A percentile compares a stretch with the other conserved stretches of the same genome.
These are phyloP conservation scores for Furcula furcula DNA, from an alignment of 2,888 invertebrate species.

Conservation along the genomic window DNA sequence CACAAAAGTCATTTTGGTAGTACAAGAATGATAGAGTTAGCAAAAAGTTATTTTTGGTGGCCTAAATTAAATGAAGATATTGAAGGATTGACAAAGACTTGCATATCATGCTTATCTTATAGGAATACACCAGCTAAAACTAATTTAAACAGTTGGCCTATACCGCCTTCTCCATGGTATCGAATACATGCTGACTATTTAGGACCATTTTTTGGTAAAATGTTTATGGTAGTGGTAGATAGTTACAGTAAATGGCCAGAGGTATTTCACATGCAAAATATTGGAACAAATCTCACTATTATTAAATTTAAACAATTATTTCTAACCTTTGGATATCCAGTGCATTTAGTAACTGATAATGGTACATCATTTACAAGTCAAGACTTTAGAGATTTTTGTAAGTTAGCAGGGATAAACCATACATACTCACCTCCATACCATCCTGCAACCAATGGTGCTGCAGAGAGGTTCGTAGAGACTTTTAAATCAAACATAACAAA, in stretches of 20 bases:
- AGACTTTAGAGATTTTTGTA: no score
- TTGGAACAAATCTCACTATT: conserved; percentile 6
- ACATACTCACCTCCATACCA: no score
- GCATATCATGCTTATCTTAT: neutral
- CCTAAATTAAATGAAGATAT: conserved; percentile 1
- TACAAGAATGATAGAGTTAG: neutral
- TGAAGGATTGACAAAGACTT: neutral
- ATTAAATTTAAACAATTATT: conserved; percentile 16
- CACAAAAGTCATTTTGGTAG: neutral
- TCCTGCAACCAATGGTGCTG: no score
- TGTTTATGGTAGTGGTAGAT: conserved; percentile 13
- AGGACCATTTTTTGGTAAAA: conserved; percentile 18
- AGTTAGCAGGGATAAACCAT: no score
- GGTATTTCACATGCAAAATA: conserved; percentile 8
- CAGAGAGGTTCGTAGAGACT: no score
- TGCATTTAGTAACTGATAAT: no score
- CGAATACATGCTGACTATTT: conserved; percentile 22
- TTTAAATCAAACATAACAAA: no score
- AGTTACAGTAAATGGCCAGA: conserved; percentile 12
- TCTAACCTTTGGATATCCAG: conserved; percentile 12
- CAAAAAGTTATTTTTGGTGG: conserved; percentile 3
- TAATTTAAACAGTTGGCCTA: conserved; percentile 11
- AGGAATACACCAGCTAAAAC: conserved; percentile 5
- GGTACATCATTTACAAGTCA: no score
- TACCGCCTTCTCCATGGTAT: conserved; percentile 14